phyloP scores from a whole-genome alignment of 2,113 vertebrate genomes.

The Odocoileus hemionus region DNA sequence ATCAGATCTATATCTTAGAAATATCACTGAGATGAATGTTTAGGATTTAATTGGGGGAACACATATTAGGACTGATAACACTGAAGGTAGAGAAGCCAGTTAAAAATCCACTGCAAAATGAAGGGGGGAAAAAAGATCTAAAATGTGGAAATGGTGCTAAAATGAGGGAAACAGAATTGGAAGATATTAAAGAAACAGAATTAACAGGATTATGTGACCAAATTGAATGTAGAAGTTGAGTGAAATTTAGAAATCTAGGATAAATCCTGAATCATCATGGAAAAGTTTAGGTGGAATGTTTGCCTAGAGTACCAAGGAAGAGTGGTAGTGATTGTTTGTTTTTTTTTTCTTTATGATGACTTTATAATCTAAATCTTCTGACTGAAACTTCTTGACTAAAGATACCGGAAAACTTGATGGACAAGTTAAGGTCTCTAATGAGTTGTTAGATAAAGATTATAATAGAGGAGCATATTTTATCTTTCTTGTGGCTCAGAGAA shows the following conservation, averaged over 20 bases:
- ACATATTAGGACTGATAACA: not conserved
- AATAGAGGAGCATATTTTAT: not conserved
- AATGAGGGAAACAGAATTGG: not conserved
- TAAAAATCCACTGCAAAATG: not conserved
- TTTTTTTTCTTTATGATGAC: not conserved
- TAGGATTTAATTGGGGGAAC: not conserved
- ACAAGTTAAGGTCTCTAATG: not conserved
- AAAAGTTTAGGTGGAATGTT: not conserved
- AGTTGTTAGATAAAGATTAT: not conserved
- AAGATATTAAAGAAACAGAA: not conserved
- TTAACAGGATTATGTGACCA: not conserved
- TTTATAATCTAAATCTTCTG: not conserved
- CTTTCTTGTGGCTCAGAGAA: not conserved
- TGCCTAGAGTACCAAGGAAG: not conserved
- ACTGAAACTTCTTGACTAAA: not conserved
- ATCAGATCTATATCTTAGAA: constrained; percentile 3
- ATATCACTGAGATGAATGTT: not conserved
- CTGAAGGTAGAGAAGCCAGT: not conserved
- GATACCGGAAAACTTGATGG: not conserved
- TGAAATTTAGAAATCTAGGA: not conserved
- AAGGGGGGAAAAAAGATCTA: not conserved
- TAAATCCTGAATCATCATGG: not conserved
- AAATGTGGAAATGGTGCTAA: not conserved
- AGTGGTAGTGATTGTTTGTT: not conserved
- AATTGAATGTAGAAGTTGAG: not conserved